Conservation (phyloP, 2,888 invertebrate genomes). For the Pseudanteris insignis region DNA sequence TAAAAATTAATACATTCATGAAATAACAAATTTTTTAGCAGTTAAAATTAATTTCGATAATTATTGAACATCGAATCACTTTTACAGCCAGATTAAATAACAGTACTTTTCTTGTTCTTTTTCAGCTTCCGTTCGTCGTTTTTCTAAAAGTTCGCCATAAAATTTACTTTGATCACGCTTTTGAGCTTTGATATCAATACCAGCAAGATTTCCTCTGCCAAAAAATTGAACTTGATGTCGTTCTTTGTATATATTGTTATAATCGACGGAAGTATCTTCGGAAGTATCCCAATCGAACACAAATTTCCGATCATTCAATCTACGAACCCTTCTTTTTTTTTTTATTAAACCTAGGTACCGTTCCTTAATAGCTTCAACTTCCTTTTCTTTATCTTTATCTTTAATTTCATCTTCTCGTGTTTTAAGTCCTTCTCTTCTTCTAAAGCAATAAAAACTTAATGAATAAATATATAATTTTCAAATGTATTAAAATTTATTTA, state of each 20-base stretch:
- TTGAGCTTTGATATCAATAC: constrained; percentile 96
- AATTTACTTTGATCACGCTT: constrained; percentile 96
- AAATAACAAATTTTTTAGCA: too few species aligned
- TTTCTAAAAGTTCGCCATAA: constrained; percentile 94
- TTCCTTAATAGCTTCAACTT: constrained; percentile 94
- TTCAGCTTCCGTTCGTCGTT: constrained; percentile 93
- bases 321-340: constrained; percentile 89
- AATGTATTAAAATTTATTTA: too few species aligned
- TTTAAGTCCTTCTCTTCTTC: constrained; percentile 62
- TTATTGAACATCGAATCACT: too few species aligned
- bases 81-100: too few species aligned
- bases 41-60: too few species aligned
- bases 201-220: constrained; percentile 96
- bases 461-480: background rate
- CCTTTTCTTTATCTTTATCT: constrained; percentile 88
- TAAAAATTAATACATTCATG: too few species aligned
- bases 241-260: constrained; percentile 96
- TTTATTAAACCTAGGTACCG: constrained; percentile 93
- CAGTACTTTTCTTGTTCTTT: constrained; percentile 89
- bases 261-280: constrained; percentile 98
- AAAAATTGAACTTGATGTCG: constrained; percentile 97
- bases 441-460: too few species aligned
- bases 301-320: constrained; percentile 98
- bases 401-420: constrained; percentile 71
- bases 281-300: constrained; percentile 99